phyloP scores from a whole-genome alignment of 2,888 invertebrate species.

The Rotaria socialis region DNA sequence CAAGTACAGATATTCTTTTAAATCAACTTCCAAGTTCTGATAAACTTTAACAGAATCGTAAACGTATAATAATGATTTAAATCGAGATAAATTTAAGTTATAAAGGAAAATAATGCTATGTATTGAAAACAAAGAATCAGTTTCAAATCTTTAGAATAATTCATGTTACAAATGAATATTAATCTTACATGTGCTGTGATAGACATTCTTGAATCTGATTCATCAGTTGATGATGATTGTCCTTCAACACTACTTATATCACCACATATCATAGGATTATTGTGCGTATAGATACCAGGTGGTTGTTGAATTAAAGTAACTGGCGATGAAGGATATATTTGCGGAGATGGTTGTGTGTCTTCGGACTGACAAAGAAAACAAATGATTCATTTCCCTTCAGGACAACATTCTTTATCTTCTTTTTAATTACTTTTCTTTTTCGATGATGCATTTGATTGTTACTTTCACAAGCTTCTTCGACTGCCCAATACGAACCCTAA shows the following conservation, averaged over 20 bases:
- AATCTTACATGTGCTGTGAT: neutral
- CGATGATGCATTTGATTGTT: neutral
- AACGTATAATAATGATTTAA: too few species aligned
- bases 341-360: neutral
- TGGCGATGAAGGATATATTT: neutral
- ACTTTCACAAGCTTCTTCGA: slow-evolving; percentile 51
- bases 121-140: too few species aligned
- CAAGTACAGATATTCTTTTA: too few species aligned
- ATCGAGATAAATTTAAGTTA: too few species aligned
- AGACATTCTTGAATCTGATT: neutral
- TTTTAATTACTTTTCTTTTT: neutral
- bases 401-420: too few species aligned
- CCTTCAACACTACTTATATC: slow-evolving; percentile 15
- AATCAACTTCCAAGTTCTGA: too few species aligned
- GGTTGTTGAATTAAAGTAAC: neutral
- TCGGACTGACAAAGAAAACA: neutral
- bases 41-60: too few species aligned
- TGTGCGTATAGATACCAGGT: neutral
- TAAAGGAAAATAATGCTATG: too few species aligned
- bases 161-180: too few species aligned
- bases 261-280: slow-evolving; percentile 23
- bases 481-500: slow-evolving; percentile 62
- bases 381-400: neutral
- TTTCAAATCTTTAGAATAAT: too few species aligned
- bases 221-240: slow-evolving; percentile 24